phyloP scores from a whole-genome alignment of 1,140 invertebrate genomes.

The Drosophila pachea region DNA sequence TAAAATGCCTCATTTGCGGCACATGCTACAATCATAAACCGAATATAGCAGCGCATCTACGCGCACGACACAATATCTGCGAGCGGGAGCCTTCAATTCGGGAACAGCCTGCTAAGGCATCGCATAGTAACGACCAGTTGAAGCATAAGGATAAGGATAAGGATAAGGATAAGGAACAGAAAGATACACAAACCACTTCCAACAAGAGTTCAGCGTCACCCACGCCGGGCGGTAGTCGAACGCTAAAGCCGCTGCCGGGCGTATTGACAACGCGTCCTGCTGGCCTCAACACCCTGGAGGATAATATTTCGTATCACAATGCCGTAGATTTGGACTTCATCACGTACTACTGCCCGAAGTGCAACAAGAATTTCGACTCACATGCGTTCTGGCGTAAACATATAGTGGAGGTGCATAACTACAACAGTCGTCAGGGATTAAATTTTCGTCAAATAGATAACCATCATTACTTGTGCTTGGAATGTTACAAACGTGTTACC shows the following conservation, averaged over 20 bases:
- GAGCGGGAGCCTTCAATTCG: slow-evolving; percentile 41
- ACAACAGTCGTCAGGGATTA: slow-evolving; percentile 64
- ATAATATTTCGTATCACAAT: slow-evolving; percentile 73
- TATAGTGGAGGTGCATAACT: slow-evolving; percentile 71
- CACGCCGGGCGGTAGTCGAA: slow-evolving; percentile 15
- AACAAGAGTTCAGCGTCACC: slow-evolving; percentile 12
- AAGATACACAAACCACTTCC: background rate
- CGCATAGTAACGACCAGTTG: slow-evolving; percentile 17
- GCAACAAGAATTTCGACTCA: slow-evolving; percentile 72
- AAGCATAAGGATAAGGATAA: slow-evolving; percentile 38
- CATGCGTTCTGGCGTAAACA: slow-evolving; percentile 76
- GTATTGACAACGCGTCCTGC: slow-evolving; percentile 48
- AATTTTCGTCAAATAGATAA: slow-evolving; percentile 74
- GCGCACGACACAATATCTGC: slow-evolving; percentile 62
- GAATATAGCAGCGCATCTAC: slow-evolving; percentile 68
- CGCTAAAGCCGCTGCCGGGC: slow-evolving; percentile 49
- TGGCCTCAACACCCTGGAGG: slow-evolving; percentile 66
- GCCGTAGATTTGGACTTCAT: slow-evolving; percentile 73
- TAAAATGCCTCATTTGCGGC: slow-evolving; percentile 71
- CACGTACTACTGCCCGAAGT: slow-evolving; percentile 69
- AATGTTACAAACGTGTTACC: slow-evolving; percentile 74
- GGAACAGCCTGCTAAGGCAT: slow-evolving; percentile 35
- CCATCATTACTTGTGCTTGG: slow-evolving; percentile 72
- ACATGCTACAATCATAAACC: slow-evolving; percentile 77
- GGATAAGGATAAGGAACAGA: slow-evolving; percentile 24